Evolutionary conservation across 1,140 invertebrate genomes (phyloP).

Genomic region (Phthorimaea operculella): DNA sequence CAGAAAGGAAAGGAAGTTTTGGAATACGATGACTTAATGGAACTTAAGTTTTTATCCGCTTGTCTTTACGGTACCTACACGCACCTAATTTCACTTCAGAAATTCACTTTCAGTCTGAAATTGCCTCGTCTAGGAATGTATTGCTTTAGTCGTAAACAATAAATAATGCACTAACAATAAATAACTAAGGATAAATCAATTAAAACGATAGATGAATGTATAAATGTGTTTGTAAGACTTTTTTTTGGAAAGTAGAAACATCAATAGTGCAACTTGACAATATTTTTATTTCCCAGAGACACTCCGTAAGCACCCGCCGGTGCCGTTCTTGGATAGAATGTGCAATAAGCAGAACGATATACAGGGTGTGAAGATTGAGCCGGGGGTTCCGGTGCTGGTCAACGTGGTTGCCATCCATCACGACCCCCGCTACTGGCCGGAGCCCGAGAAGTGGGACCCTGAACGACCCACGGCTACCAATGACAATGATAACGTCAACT

Average conservation of each 20-base stretch:
- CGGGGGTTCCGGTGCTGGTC: slow-evolving; percentile 36
- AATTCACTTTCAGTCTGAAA: no score
- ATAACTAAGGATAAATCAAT: no score
- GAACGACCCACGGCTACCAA: slow-evolving; percentile 71
- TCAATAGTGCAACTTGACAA: no score
- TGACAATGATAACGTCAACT: slow-evolving; percentile 43
- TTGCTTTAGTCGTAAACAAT: no score
- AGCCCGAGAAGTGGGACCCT: slow-evolving; percentile 75
- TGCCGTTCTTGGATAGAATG: slow-evolving; percentile 67
- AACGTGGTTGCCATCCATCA: slow-evolving; percentile 58
- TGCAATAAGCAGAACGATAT: slow-evolving; percentile 62
- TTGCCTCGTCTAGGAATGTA: no score
- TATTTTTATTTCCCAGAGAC: slow-evolving; percentile 68
- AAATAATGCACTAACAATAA: no score
- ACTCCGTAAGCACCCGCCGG: slow-evolving; percentile 68
- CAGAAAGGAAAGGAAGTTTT: slow-evolving; percentile 62
- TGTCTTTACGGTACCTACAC: slow-evolving; percentile 37
- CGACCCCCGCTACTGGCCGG: slow-evolving; percentile 71
- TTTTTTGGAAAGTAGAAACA: no score
- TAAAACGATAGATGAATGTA: no score
- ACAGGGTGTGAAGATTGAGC: slow-evolving; percentile 49
- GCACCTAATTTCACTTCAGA: background rate
- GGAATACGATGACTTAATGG: slow-evolving; percentile 71
- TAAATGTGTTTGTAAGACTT: no score
- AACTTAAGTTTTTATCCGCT: slow-evolving; percentile 72